Evolutionary conservation across 1,140 invertebrate species (phyloP).

Genomic region (Apis dorsata): DNA sequence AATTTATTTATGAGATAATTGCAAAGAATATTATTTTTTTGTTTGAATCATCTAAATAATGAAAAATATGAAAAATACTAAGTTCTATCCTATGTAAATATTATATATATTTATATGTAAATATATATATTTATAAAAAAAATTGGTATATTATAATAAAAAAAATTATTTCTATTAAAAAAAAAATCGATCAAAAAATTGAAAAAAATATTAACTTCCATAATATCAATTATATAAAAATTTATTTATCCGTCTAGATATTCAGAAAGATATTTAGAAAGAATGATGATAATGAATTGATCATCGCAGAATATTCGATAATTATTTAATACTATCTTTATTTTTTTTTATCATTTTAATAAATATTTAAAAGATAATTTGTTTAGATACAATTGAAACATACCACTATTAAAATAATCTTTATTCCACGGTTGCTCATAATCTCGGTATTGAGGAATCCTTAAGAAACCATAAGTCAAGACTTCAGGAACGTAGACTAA

Average conservation of each 20-base stretch:
- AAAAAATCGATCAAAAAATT: neutral
- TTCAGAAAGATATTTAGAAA: neutral
- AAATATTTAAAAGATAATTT: neutral
- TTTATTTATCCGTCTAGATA: neutral
- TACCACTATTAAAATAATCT: slow-evolving; percentile 74
- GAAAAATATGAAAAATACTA: neutral
- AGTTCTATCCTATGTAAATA: neutral
- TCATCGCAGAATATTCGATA: too few relatives aligned
- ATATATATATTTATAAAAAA: neutral
- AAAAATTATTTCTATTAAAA: neutral
- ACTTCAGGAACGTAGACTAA: slow-evolving; percentile 76
- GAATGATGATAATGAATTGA: neutral
- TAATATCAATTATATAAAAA: neutral
- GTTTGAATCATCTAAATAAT: neutral
- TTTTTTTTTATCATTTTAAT: neutral
- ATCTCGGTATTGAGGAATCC: slow-evolving; percentile 78
- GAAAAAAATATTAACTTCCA: neutral
- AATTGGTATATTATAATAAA: neutral
- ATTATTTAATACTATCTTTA: neutral
- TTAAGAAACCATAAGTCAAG: slow-evolving; percentile 78
- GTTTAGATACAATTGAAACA: slow-evolving; percentile 9
- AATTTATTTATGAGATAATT: neutral
- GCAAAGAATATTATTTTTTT: neutral
- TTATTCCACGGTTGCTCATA: slow-evolving; percentile 79
- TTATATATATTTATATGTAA: neutral